Evolutionary conservation across 1,140 invertebrate genomes (phyloP), one percentile per base, ranked within the genome.

Genomic region (Xylocopa sonorina): DNA sequence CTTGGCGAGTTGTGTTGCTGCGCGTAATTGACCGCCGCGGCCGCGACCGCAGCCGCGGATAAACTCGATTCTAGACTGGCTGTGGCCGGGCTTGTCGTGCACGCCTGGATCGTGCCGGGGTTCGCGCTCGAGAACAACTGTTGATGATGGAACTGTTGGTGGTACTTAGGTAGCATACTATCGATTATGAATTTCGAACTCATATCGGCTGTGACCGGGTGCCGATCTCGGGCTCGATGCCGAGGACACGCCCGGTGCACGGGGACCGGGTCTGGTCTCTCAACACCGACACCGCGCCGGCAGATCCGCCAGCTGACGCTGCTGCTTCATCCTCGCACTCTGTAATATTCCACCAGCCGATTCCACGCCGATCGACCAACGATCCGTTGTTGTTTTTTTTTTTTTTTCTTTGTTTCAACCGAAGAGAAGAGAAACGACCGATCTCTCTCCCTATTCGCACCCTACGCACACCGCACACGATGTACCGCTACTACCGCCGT

Each of bases 111-210:
- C 27, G 88, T 93, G 90, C 83, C 92, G 74, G 93, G 92, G 71
- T 94, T 93, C 53, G 93, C 92, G 85, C 90, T 93, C 80, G 92
- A 91, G 91, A 94, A 94, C 86, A 95, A 93, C 88, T 95, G 94
- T 84, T 95, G 94, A 94, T 95, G 95, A 93, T 94, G 95, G 90
- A 96, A 96, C 93, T 96, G 96, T 90, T 96, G 96, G 91, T 96
- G 95, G 94, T 98, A 98, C 95, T 98, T 98, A 88, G 97, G 97
- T 94, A 98, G 96, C 97, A 98, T 98, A 95, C 97, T 98, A 97
- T 98, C 97, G 94, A 98, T 97, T 95, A 97, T 96, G 94, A 98
- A 98, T 96, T 98, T 98, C 94, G 96, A 97, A 96, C 96, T 98
- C 97, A 98, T 98, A 92, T 93, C 93, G 91, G 89, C 85, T 78